Percentiles rank a stretch among this genome's conserved stretches.
These are phyloP conservation scores for Mycteria americana DNA, from an alignment of 2,797 vertebrate species.

Conservation along the genomic window DNA sequence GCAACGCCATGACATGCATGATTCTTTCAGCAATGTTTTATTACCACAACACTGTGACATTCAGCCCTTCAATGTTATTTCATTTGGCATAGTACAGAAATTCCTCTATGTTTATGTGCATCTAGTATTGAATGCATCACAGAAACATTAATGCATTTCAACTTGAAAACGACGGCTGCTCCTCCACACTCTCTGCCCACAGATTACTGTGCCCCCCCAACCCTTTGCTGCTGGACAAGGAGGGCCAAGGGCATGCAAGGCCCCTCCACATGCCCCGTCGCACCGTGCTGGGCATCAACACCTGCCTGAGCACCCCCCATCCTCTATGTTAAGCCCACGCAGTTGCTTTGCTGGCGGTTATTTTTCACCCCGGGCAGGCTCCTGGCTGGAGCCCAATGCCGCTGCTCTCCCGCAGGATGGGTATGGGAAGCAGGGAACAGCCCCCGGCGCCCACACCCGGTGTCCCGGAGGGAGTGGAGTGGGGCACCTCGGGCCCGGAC, in stretches of 20 bases:
- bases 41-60: neutral
- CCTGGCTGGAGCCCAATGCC: neutral
- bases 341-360: neutral
- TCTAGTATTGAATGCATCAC: no score
- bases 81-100: neutral
- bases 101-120: neutral
- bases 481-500: neutral
- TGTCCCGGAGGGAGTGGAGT: no score
- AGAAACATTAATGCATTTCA: neutral
- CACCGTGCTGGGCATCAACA: neutral
- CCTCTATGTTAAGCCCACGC: no score
- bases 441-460: neutral
- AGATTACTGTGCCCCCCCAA: neutral
- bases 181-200: neutral
- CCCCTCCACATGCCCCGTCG: neutral
- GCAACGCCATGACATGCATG: rapidly evolving
- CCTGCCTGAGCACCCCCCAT: neutral
- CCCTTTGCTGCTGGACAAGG: neutral
- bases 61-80: neutral
- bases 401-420: neutral
- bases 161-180: neutral
- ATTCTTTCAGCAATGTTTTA: neutral
- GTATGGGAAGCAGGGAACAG: neutral
- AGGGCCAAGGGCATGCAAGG: neutral
- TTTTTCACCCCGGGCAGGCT: neutral